A percentile compares a stretch with the other conserved stretches of the same genome.
Evolutionary conservation across 1,140 invertebrate genomes (phyloP).

Genomic region (Rhynchophorus ferrugineus): DNA sequence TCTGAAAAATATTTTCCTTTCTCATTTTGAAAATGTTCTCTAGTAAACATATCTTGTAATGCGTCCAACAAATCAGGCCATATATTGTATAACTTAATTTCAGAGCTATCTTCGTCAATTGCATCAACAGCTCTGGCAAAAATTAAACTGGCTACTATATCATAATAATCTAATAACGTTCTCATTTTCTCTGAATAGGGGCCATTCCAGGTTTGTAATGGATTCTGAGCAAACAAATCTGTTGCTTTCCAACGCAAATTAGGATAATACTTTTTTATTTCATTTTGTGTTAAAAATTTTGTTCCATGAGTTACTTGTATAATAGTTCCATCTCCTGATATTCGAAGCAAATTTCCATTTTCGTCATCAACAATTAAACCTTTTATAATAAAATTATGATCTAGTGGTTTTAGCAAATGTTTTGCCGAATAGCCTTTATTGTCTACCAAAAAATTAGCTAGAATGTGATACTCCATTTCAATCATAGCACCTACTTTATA

Average conservation of each 20-base stretch:
- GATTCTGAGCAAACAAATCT: constrained; percentile 48
- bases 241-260: constrained; percentile 52
- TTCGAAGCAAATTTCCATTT: constrained; percentile 64
- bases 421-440: constrained; percentile 52
- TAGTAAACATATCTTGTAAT: constrained; percentile 54
- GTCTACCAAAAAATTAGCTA: constrained; percentile 57
- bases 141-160: constrained; percentile 57
- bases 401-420: constrained; percentile 47
- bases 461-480: constrained; percentile 53
- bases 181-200: constrained; percentile 52
- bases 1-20: constrained; percentile 55
- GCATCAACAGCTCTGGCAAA: constrained; percentile 67
- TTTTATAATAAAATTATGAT: constrained; percentile 61
- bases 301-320: constrained; percentile 64
- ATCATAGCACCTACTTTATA: constrained; percentile 60
- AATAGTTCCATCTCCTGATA: constrained; percentile 55
- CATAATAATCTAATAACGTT: constrained; percentile 69
- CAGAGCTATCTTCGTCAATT: constrained; percentile 50
- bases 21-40: constrained; percentile 51
- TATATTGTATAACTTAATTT: constrained; percentile 46
- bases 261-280: constrained; percentile 56
- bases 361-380: constrained; percentile 67
- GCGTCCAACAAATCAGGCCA: constrained; percentile 61
- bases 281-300: constrained; percentile 45
- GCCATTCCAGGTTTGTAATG: constrained; percentile 56